These are phyloP conservation scores for Neogale vison DNA, from an alignment of 2,113 vertebrate genomes.

Conservation along the genomic window DNA sequence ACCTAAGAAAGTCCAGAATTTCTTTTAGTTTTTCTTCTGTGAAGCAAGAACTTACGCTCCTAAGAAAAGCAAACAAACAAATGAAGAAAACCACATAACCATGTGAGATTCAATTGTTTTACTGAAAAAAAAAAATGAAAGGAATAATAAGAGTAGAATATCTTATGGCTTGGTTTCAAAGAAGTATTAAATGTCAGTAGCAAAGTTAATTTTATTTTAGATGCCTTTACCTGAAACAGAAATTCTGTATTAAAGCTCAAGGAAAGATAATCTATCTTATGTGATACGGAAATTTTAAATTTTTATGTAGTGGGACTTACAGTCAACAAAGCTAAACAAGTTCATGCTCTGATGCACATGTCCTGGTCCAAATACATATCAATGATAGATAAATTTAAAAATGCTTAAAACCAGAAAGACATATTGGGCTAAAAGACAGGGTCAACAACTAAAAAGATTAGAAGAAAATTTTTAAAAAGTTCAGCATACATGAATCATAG, in stretches of 20 bases:
- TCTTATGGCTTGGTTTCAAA: background rate
- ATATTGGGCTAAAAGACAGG: background rate
- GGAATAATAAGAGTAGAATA: background rate
- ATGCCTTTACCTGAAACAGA: background rate
- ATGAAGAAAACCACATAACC: background rate
- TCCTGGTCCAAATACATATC: background rate
- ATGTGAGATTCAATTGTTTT: background rate
- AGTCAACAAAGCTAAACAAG: background rate
- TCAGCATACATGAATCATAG: background rate
- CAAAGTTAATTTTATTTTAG: constrained; percentile 4
- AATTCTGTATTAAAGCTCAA: background rate
- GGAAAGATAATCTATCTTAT: background rate
- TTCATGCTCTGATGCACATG: background rate
- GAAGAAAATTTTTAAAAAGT: background rate
- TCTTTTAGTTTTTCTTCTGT: background rate
- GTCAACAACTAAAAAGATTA: background rate
- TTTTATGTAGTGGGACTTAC: background rate
- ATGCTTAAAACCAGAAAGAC: background rate
- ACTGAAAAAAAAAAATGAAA: background rate
- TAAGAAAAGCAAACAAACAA: background rate
- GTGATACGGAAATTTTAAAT: background rate
- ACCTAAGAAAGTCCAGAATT: background rate
- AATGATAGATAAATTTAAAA: background rate
- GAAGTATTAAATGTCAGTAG: background rate
- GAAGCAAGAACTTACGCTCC: background rate